Evolutionary conservation across 2,113 vertebrate genomes (phyloP).

Genomic region (Scatophagus argus): DNA sequence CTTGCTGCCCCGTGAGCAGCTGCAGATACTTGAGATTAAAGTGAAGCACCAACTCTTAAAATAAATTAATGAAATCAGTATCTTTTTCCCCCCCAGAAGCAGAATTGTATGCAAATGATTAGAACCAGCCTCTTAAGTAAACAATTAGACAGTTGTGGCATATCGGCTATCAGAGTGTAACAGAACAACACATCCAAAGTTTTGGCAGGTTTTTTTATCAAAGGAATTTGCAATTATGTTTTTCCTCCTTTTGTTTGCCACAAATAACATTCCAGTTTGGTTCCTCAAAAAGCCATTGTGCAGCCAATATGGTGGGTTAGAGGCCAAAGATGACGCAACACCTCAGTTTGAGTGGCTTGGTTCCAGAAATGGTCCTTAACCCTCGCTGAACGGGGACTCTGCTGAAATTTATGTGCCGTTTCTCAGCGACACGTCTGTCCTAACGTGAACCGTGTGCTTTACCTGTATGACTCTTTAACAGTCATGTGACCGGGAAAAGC

Average conservation of each 20-base stretch:
- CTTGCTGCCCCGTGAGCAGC: background rate
- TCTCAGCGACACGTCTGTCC: background rate
- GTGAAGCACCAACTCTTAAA: background rate
- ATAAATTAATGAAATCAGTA: conserved; percentile 13
- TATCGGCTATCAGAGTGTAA: background rate
- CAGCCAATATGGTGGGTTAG: conserved; percentile 63
- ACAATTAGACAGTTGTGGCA: background rate
- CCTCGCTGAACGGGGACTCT: conserved; percentile 7
- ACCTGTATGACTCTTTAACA: background rate
- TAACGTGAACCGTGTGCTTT: background rate
- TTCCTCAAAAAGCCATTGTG: conserved; percentile 67
- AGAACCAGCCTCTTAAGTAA: background rate
- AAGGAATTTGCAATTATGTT: conserved; percentile 13
- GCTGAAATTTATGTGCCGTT: background rate
- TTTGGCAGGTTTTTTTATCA: conserved; percentile 31
- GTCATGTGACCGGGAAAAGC: background rate
- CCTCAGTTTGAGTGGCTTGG: conserved; percentile 15
- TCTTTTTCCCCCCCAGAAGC: background rate
- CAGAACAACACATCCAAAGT: conserved; percentile 11
- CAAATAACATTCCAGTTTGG: conserved; percentile 50
- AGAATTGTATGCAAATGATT: background rate
- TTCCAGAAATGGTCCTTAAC: conserved; percentile 39
- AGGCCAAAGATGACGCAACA: conserved; percentile 74
- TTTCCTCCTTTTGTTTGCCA: conserved; percentile 49
- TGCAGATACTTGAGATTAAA: background rate